Conservation (phyloP, 2,113 vertebrate species). For the Nothoprocta pentlandii region DNA sequence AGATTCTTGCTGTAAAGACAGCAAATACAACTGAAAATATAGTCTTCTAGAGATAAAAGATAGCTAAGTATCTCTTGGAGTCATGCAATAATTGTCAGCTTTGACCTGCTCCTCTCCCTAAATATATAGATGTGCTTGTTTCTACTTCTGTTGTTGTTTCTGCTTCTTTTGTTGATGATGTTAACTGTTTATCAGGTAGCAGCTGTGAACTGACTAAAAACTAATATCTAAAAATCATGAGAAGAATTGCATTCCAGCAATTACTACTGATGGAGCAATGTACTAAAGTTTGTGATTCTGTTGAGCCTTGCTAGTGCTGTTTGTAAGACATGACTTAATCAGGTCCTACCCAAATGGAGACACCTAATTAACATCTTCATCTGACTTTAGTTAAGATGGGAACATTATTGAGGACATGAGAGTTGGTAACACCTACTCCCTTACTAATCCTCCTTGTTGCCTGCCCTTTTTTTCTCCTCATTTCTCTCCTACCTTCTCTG, state of each 20-base stretch:
- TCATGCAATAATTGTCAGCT: background rate
- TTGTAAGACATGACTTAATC: background rate
- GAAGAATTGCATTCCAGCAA: background rate
- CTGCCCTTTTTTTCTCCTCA: background rate
- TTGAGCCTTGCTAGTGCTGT: background rate
- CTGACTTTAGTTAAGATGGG: background rate
- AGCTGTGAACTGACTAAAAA: background rate
- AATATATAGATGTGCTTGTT: background rate
- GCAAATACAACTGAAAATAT: background rate
- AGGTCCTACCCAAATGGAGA: background rate
- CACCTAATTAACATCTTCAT: background rate
- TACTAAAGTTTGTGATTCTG: background rate
- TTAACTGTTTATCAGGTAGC: background rate
- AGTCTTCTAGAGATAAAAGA: background rate
- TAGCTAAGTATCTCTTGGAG: background rate
- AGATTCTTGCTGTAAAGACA: slow-evolving; percentile 48
- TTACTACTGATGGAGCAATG: background rate
- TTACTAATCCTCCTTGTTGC: background rate
- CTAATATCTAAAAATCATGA: background rate
- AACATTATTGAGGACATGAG: background rate
- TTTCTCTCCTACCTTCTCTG: background rate
- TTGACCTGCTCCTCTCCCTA: background rate
- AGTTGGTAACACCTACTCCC: background rate
- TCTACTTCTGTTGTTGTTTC: background rate
- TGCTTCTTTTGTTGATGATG: background rate